Base-by-base conservation (phyloP, 1,140 invertebrate species). In the Thaumetopoea pityocampa region DNA sequence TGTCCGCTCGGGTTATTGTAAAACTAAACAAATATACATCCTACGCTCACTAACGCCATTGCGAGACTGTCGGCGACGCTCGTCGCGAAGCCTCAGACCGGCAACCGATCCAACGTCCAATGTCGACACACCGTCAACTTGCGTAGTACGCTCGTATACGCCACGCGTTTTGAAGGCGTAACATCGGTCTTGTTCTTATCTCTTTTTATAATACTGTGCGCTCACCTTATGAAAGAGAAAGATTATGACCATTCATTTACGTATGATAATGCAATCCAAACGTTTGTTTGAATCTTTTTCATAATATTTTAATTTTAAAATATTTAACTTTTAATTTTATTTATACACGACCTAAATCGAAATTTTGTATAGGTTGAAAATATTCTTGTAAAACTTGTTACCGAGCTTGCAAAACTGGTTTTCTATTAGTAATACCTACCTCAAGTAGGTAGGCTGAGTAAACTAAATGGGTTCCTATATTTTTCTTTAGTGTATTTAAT, bases 61-160 rank as follows among this genome's bases (percentile, higher is more conserved):
- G 76, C 83, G 79, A 83, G 79, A 85, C 81, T 85, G 65, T 70
- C 52, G 57, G 44, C 47, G 60, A 66, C 59, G 63, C 59, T 72
- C 69, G 63, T 55, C 22, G 58, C 63, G 67, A 64, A 69, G 65
- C 76, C 70, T 74, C 70, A 69, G 63, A 70, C 72, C 73, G 64
- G 69, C 69, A 74, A 72, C 67, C 71, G 69, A 79, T 60, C 72
- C 76, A 80, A 83, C 69, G 76, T 80, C 76, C 79, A 83, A 83
- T 83, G 79, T 83, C 79, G 79, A 83, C 79, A 83, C 79, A 81
- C 77, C 71, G 73, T 73, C 76, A 76, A 55, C 79, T 81, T 81
- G 79, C 79, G 79, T 84, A 84, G 70, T 83, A 83, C 79, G 73
- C 70, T 59, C 74, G 66, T 58, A 67, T 67, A 78, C 70, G 70